Conservation (phyloP, 2,888 invertebrate genomes). For the Tromatobia lineatoria region DNA sequence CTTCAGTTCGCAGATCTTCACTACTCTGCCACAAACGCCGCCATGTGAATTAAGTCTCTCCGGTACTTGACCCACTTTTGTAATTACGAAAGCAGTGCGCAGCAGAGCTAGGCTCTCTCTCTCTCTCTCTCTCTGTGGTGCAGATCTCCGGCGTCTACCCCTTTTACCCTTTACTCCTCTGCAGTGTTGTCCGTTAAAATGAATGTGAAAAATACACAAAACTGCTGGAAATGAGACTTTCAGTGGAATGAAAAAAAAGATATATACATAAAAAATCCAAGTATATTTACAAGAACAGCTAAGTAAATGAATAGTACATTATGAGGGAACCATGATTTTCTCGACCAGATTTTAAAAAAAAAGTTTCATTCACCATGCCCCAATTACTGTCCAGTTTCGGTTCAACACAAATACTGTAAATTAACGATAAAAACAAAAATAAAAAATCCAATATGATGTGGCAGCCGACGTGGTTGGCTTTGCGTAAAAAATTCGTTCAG, state of each 20-base stretch:
- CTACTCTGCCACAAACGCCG: constrained; percentile 41
- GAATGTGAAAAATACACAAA: constrained; percentile 52
- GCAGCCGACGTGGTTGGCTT: not conserved
- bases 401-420: not conserved
- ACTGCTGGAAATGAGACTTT: constrained; percentile 36
- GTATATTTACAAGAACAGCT: not conserved
- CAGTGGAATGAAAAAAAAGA: constrained; percentile 5
- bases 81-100: constrained; percentile 58
- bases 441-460: constrained; percentile 24
- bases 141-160: constrained; percentile 20
- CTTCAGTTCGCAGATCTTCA: constrained; percentile 40
- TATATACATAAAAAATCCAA: constrained; percentile 6
- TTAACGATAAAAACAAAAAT: constrained; percentile 41
- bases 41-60: constrained; percentile 65
- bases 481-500: constrained; percentile 18
- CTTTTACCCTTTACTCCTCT: constrained; percentile 5
- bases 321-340: not conserved
- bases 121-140: constrained; percentile 16
- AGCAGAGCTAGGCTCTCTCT: constrained; percentile 20
- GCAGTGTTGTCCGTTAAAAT: constrained; percentile 42
- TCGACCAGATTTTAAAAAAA: not conserved
- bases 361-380: not conserved
- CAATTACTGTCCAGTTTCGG: not conserved
- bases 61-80: constrained; percentile 66
- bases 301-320: not conserved